Evolutionary conservation across 2,888 invertebrate genomes (phyloP), one percentile per base, ranked within the genome.

Genomic region (Malthinus seriepunctatus): DNA sequence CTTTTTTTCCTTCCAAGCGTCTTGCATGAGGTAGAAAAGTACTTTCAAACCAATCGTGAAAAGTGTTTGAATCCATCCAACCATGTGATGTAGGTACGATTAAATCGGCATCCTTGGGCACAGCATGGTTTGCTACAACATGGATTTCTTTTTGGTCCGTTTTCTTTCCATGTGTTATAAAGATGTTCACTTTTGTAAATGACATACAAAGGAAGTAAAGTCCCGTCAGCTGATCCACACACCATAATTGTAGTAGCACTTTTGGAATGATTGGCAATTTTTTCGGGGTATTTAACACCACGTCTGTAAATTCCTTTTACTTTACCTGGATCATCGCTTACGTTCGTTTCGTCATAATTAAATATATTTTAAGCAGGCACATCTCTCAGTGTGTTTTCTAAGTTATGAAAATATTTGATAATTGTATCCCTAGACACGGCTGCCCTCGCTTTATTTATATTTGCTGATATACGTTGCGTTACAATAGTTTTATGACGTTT

Each of bases 141-240:
- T 35, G 49, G 57, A 70, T 68, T 56, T 63, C 62, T 5, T 64
- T 67, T 73, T 74, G 76, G 8, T n/a, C 37, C 37, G 6, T 11
- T 11, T 37, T 37, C 37, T 9, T 9, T 37, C 37, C 37, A 37
- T 8, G 68, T 66, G 32, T 65, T 60, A 64, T 67, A 72, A 15
- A 77, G 31, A 38, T 44, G 44, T 2, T 54, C 62, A 3, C 76
- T 66, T 67, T 79, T 80, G 63, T 78, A 78, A 0, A 76, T 73
- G 3, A 78, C 73, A 63, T 78, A 79, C n/a, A 69, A 67, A 5
- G 77, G 76, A 10, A 78, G 59, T 3, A 74, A 32, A 33, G 62
- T 55, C 4, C 78, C 78, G 46, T 58, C 64, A 7, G 77, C 77
- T 38, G 71, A 68, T 8, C 67, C 75, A 50, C 74, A 70, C 55